Evolutionary conservation across 2,888 invertebrate species (phyloP).

Genomic region (Ypsolopha sequella): DNA sequence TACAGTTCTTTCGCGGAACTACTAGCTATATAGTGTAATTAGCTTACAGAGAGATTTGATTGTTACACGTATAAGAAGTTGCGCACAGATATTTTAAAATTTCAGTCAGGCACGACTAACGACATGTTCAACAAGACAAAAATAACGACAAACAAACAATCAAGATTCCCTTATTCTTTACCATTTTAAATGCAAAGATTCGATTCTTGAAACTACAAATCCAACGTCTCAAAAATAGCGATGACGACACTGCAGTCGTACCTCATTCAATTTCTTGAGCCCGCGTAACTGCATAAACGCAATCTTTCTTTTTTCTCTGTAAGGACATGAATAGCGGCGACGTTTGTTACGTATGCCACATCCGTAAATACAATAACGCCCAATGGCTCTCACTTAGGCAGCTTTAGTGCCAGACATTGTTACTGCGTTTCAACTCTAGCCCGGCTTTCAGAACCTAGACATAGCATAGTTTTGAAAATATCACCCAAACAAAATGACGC

Average conservation of each 20-base stretch:
- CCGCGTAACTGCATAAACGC: constrained; percentile 1
- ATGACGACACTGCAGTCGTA: constrained; percentile 3
- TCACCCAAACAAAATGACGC: neutral
- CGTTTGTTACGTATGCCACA: constrained; percentile 23
- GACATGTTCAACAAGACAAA: too few relatives aligned
- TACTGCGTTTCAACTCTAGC: constrained; percentile 26
- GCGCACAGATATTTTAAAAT: too few relatives aligned
- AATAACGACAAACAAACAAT: too few relatives aligned
- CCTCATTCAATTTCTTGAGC: neutral
- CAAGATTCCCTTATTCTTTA: too few relatives aligned
- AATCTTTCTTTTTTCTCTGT: constrained; percentile 16
- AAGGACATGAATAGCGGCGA: constrained; percentile 20
- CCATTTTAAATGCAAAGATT: too few relatives aligned
- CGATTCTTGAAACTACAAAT: too few relatives aligned
- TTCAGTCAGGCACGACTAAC: too few relatives aligned
- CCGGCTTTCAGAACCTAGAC: constrained; percentile 14
- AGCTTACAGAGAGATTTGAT: too few relatives aligned
- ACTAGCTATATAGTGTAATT: too few relatives aligned
- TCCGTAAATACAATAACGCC: constrained; percentile 19
- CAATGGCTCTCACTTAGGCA: constrained; percentile 40
- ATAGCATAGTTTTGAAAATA: neutral
- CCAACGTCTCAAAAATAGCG: neutral
- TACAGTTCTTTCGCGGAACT: too few relatives aligned
- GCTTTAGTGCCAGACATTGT: constrained; percentile 29
- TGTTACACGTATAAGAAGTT: too few relatives aligned